Percentiles rank a stretch among this genome's conserved stretches.
Conservation (phyloP, 2,888 invertebrate species). For the Abrostola tripartita region DNA sequence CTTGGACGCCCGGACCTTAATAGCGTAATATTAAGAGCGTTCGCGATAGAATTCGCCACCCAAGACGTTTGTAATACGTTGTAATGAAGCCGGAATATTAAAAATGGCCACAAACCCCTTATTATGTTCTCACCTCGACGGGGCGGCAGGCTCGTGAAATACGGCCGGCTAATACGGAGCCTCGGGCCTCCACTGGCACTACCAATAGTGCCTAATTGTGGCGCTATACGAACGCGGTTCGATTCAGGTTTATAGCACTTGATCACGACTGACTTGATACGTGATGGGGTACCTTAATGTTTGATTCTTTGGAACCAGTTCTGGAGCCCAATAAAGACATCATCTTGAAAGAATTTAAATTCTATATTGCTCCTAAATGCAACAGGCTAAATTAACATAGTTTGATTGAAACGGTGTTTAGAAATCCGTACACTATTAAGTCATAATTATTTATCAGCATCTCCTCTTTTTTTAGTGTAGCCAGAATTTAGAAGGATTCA, state of each 20-base stretch:
- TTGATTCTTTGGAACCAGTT: constrained; percentile 29
- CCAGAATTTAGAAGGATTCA: too few species aligned
- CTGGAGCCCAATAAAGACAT: constrained; percentile 14
- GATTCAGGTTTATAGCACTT: constrained; percentile 51
- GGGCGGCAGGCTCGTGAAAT: constrained; percentile 84
- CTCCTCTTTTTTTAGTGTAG: too few species aligned
- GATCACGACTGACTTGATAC: constrained; percentile 53
- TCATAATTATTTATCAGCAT: too few species aligned
- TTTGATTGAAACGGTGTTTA: neutral
- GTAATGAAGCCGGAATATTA: constrained; percentile 88
- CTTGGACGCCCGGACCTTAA: constrained; percentile 73
- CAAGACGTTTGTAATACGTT: constrained; percentile 87
- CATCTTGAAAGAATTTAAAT: constrained; percentile 14
- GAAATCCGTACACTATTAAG: too few species aligned
- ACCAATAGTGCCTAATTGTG: constrained; percentile 74
- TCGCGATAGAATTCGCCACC: constrained; percentile 88
- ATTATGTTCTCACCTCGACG: constrained; percentile 88
- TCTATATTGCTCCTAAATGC: constrained; percentile 1
- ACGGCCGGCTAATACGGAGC: constrained; percentile 84
- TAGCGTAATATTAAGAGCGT: constrained; percentile 85
- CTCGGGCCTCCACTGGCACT: constrained; percentile 61
- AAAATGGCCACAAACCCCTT: constrained; percentile 87
- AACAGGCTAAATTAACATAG: neutral
- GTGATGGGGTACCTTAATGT: constrained; percentile 43
- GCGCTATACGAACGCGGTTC: constrained; percentile 70